Conservation (phyloP, 2,113 vertebrate species). For the Gymnobelideus leadbeateri region DNA sequence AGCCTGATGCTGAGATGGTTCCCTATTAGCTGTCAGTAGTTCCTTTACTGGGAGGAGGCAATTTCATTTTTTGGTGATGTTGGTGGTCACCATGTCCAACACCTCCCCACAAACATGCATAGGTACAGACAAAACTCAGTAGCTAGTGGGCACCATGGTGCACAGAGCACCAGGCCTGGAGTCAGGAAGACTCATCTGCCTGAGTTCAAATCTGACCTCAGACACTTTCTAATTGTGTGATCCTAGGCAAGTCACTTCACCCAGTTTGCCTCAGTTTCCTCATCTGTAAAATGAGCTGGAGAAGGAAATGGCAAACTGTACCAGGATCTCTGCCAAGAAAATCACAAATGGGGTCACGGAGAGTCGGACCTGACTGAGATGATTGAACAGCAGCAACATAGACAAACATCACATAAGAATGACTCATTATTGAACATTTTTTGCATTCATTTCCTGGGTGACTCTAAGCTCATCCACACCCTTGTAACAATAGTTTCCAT, state of each 20-base stretch:
- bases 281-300: background rate
- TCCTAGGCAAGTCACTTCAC: background rate
- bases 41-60: background rate
- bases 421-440: background rate
- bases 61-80: background rate
- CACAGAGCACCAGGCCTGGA: background rate
- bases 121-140: background rate
- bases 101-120: background rate
- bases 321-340: background rate
- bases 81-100: background rate
- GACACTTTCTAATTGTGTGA: background rate
- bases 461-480: background rate
- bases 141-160: background rate
- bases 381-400: background rate
- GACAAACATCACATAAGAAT: background rate
- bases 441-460: background rate
- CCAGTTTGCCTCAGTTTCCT: background rate
- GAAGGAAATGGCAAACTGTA: background rate
- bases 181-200: background rate
- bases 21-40: background rate
- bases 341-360: background rate
- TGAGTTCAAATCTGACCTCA: background rate
- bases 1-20: too few species aligned
- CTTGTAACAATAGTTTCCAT: background rate
- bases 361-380: background rate